Percentiles rank a stretch among this genome's conserved stretches.
Evolutionary conservation across 2,888 invertebrate genomes (phyloP).

Genomic region (Watsonalla binaria): DNA sequence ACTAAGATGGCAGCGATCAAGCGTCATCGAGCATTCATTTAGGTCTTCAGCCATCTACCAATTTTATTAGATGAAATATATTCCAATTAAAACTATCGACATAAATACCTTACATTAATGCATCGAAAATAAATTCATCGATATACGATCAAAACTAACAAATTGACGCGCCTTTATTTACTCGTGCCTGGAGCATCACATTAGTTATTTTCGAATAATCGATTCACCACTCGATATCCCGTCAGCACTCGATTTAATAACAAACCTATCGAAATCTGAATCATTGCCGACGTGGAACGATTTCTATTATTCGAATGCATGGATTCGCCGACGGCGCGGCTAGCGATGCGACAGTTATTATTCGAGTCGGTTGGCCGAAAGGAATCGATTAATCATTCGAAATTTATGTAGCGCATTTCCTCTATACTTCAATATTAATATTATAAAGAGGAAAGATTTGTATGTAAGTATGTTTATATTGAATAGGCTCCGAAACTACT

Average conservation of each 20-base stretch:
- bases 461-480: too few species aligned
- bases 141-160: slow-evolving; percentile 23
- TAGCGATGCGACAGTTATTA: slow-evolving; percentile 47
- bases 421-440: too few species aligned
- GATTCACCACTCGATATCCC: slow-evolving; percentile 54
- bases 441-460: too few species aligned
- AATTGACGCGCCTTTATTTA: slow-evolving; percentile 35
- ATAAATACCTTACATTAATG: too few species aligned
- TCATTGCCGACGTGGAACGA: slow-evolving; percentile 43
- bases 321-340: slow-evolving; percentile 46
- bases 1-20: too few species aligned
- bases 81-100: too few species aligned
- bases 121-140: too few species aligned
- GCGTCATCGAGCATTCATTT: too few species aligned
- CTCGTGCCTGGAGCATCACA: slow-evolving; percentile 45
- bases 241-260: slow-evolving; percentile 53
- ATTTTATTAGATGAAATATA: too few species aligned
- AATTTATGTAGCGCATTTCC: not conserved
- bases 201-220: slow-evolving; percentile 54
- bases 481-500: too few species aligned
- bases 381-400: not conserved
- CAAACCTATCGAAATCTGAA: slow-evolving; percentile 57
- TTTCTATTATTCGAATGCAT: slow-evolving; percentile 59
- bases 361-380: slow-evolving; percentile 17
- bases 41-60: too few species aligned